phyloP scores from a whole-genome alignment of 2,888 invertebrate species.

The Cataglyphis albicans region DNA sequence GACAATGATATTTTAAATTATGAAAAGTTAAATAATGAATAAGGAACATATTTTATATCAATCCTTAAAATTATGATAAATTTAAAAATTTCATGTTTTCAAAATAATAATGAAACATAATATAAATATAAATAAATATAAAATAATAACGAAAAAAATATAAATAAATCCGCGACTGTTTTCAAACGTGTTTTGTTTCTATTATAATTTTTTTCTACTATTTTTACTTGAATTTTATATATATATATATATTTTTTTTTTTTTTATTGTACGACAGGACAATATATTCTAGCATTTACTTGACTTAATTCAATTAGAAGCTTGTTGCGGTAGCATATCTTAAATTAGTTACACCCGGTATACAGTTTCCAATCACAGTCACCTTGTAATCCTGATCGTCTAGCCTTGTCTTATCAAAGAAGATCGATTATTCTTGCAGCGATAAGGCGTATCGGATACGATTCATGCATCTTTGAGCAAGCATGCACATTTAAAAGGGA shows the following conservation, averaged over 20 bases:
- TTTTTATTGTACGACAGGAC: background rate
- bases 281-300: background rate
- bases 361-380: constrained; percentile 17
- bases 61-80: background rate
- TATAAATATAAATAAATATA: background rate
- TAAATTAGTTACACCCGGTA: constrained; percentile 29
- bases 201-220: no score
- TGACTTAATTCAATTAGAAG: background rate
- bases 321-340: background rate
- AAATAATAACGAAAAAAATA: background rate
- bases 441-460: constrained; percentile 62
- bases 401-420: constrained; percentile 51
- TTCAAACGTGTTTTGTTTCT: background rate
- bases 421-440: constrained; percentile 47
- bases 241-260: background rate
- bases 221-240: background rate
- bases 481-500: constrained; percentile 7
- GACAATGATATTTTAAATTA: background rate
- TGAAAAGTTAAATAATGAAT: background rate
- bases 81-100: background rate
- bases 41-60: background rate
- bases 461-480: constrained; percentile 2
- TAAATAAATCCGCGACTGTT: background rate
- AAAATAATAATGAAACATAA: background rate
- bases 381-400: constrained; percentile 41